phyloP scores from a whole-genome alignment of 1,140 invertebrate species.

The Odontomachus brunneus region DNA sequence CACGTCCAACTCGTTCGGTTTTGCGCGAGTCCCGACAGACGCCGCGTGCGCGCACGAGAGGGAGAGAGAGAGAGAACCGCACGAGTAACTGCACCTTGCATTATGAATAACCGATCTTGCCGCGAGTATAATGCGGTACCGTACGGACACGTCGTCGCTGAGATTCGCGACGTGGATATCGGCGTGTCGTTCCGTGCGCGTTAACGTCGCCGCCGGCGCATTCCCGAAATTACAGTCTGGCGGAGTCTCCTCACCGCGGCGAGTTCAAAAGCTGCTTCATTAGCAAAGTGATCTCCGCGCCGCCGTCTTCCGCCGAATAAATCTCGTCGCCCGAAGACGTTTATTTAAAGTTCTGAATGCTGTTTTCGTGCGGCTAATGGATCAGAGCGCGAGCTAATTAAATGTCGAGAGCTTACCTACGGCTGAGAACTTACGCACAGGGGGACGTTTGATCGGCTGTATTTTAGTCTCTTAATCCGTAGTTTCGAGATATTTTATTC shows the following conservation, averaged over 20 bases:
- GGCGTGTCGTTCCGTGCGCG: not conserved
- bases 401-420: conserved; percentile 39
- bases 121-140: no score
- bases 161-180: conserved; percentile 6
- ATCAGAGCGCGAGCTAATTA: conserved; percentile 44
- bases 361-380: conserved; percentile 33
- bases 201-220: conserved; percentile 7
- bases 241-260: not conserved
- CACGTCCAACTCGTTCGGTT: not conserved
- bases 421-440: no score
- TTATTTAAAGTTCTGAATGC: conserved; percentile 45
- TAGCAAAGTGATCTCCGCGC: conserved; percentile 44
- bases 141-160: not conserved
- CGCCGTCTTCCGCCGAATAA: conserved; percentile 25
- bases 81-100: conserved; percentile 15
- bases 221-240: conserved; percentile 28
- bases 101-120: conserved; percentile 46
- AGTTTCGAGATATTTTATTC: no score
- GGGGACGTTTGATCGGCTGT: not conserved
- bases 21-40: no score
- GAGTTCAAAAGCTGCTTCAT: conserved; percentile 56
- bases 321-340: conserved; percentile 29
- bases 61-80: no score
- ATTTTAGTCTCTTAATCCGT: no score
- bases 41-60: no score